Evolutionary conservation across 2,888 invertebrate genomes (phyloP).

Genomic region (Noctua comes): DNA sequence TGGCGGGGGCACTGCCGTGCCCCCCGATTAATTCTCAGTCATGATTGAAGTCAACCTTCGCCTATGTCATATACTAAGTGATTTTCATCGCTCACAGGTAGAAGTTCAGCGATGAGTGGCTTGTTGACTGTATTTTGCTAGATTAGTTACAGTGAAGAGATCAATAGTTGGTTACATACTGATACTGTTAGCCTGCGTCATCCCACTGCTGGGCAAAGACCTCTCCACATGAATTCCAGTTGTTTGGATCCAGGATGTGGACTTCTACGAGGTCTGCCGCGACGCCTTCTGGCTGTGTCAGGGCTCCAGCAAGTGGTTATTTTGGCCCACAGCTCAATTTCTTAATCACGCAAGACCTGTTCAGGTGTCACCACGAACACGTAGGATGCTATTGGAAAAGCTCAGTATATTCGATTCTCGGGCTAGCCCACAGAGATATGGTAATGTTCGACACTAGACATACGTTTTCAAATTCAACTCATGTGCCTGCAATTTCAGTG

Average conservation of each 20-base stretch:
- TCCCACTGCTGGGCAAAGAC: no score
- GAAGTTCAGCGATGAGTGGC: neutral
- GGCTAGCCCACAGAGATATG: neutral
- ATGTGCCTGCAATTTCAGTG: constrained; percentile 4
- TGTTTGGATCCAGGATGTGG: no score
- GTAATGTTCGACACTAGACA: neutral
- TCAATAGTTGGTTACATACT: neutral
- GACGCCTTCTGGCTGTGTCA: no score
- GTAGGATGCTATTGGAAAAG: neutral
- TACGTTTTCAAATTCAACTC: constrained; percentile 8
- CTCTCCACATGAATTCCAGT: no score
- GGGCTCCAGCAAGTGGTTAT: no score
- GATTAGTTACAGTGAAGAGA: neutral
- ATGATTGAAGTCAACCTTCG: neutral
- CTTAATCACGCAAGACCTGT: neutral
- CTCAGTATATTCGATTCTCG: neutral
- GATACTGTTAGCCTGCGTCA: no score
- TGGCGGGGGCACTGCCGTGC: no score
- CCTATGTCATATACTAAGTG: no score
- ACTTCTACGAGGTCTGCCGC: no score
- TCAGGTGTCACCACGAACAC: neutral
- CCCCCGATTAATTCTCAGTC: neutral
- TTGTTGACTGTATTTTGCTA: neutral
- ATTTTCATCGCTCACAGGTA: neutral
- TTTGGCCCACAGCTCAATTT: no score